phyloP scores from a whole-genome alignment of 1,140 invertebrate genomes.

The Palaemon carinicauda region DNA sequence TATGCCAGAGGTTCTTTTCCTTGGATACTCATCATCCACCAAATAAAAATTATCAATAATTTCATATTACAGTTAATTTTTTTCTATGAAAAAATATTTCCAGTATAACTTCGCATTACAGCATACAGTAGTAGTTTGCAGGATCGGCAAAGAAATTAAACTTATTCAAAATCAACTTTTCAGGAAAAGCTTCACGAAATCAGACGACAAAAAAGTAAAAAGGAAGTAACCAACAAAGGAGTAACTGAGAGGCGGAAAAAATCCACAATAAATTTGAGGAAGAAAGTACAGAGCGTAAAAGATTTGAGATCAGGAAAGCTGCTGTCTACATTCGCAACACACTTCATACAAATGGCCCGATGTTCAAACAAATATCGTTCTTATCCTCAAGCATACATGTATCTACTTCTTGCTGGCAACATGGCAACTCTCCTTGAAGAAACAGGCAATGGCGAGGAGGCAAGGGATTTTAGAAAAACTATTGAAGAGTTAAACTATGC shows the following conservation, averaged over 20 bases:
- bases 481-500: constrained; percentile 42
- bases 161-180: neutral
- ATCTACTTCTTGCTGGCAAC: constrained; percentile 75
- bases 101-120: no score
- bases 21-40: no score
- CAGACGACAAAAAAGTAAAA: constrained; percentile 61
- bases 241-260: neutral
- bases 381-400: constrained; percentile 71
- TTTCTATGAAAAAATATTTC: no score
- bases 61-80: no score
- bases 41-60: no score
- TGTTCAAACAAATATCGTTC: constrained; percentile 71
- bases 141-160: no score
- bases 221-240: constrained; percentile 10
- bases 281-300: constrained; percentile 57
- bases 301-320: constrained; percentile 53
- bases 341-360: constrained; percentile 75
- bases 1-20: no score
- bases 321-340: constrained; percentile 75
- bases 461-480: neutral
- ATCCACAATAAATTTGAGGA: constrained; percentile 30
- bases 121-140: no score
- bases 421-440: constrained; percentile 73
- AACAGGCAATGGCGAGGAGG: constrained; percentile 33
- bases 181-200: constrained; percentile 64